Percentiles rank a stretch among this genome's conserved stretches.
phyloP scores from a whole-genome alignment of 2,888 invertebrate genomes.

The Eristalis tenax region DNA sequence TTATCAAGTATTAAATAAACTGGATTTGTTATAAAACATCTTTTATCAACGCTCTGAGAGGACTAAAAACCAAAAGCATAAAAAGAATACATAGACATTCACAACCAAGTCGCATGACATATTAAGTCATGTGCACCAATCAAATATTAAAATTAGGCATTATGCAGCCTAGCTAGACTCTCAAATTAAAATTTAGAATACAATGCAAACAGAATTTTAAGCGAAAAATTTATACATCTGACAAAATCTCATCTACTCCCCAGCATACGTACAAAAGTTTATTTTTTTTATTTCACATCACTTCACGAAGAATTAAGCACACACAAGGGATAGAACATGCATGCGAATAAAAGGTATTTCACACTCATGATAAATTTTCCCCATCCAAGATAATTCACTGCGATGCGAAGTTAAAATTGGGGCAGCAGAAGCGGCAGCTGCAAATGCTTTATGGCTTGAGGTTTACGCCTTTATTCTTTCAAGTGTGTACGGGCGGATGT shows the following conservation, averaged over 20 bases:
- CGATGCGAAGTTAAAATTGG: slow-evolving; percentile 9
- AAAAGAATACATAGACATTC: no score
- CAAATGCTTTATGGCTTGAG: slow-evolving; percentile 22
- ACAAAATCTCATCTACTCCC: background rate
- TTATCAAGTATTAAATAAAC: no score
- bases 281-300: background rate
- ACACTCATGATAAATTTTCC: background rate
- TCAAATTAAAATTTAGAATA: background rate
- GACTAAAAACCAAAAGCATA: no score
- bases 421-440: background rate
- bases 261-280: background rate
- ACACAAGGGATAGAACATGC: background rate
- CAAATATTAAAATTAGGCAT: no score
- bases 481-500: background rate
- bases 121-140: no score
- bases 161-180: background rate
- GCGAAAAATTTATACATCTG: background rate
- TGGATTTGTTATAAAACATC: no score
- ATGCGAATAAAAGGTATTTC: background rate
- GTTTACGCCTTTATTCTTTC: slow-evolving; percentile 24
- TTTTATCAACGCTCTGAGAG: no score
- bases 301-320: background rate
- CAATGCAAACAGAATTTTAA: background rate
- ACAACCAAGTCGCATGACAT: no score
- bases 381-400: slow-evolving; percentile 26